A percentile compares a stretch with the other conserved stretches of the same genome.
phyloP scores from a whole-genome alignment of 2,888 invertebrate genomes.

The Drosophila ezoana region DNA sequence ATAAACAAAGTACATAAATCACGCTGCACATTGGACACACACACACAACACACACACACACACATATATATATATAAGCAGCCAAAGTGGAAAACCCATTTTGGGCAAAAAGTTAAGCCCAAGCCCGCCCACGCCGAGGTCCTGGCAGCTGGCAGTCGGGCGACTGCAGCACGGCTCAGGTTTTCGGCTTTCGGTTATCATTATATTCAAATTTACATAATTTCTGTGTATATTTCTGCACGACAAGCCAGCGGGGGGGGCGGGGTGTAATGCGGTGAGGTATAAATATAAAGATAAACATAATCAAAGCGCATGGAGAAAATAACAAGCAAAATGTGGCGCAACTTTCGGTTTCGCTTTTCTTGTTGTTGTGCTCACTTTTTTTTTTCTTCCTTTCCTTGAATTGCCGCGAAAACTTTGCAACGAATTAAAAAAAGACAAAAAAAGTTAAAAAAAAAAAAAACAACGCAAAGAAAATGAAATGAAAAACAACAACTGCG shows the following conservation, averaged over 20 bases:
- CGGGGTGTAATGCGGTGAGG: not conserved
- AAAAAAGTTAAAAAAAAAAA: constrained; percentile 5
- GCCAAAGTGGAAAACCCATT: constrained; percentile 13
- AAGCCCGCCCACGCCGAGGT: not conserved
- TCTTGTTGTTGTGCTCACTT: constrained; percentile 1
- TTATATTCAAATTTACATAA: constrained; percentile 78
- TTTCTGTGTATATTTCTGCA: constrained; percentile 61
- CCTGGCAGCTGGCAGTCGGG: constrained; percentile 11
- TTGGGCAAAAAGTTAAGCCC: constrained; percentile 15
- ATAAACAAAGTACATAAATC: constrained; percentile 53
- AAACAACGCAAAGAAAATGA: constrained; percentile 5
- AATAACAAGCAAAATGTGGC: constrained; percentile 66
- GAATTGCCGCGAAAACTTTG: constrained; percentile 55
- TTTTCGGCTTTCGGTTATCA: constrained; percentile 59
- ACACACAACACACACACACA: not conserved
- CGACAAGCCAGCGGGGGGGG: not conserved
- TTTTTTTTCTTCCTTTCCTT: constrained; percentile 5
- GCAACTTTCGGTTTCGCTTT: constrained; percentile 50
- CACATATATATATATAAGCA: no score
- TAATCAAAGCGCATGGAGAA: constrained; percentile 64
- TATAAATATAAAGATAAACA: constrained; percentile 73
- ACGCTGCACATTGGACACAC: constrained; percentile 34
- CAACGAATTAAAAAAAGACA: constrained; percentile 62
- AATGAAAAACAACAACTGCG: constrained; percentile 6
- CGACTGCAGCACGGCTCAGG: constrained; percentile 11